Evolutionary conservation across 2,888 invertebrate species (phyloP), one percentile per base, ranked within the genome.

Genomic region (Cantharis lateralis): DNA sequence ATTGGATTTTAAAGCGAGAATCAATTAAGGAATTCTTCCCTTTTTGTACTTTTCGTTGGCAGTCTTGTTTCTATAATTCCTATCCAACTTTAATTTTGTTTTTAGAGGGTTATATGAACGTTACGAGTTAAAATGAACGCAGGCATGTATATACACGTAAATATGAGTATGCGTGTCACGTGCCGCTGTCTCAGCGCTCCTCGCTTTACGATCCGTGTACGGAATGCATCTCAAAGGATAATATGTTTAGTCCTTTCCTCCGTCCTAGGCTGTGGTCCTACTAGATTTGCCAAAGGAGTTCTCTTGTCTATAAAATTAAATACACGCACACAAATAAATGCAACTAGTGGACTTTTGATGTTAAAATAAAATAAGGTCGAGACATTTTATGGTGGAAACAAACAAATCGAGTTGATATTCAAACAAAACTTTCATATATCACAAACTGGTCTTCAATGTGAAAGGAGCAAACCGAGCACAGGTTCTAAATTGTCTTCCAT

Each of bases 161-260:
- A 71, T 75, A 70, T 72, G 75, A 64, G 83, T 82, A 85, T 84
- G 84, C 85, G 77, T 76, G 82, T 85, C 85, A 85, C 85, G 85
- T 82, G 81, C 80, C 78, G 81, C 84, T 83, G 85, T 84, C 85
- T 85, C 85, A 84, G 84, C 85, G 82, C 82, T 83, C 83, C 84
- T 82, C 82, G 80, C 81, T 82, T 80, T 82, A 68, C 76, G 81
- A 81, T 84, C 82, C 85, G 85, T 85, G 85, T 84, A 82, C 82
- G 80, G 85, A 84, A 85, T 85, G 82, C 83, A 82, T 82, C 82
- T 80, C 82, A 76, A 80, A 81, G 82, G 84, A 84, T 84, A 85
- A 83, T 83, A 80, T 81, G 80, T 74, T 82, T 80, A 78, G 74
- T 76, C 78, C 70, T 80, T 74, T 68, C 71, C 69, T 77, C 75